Conservation (phyloP, 2,888 invertebrate genomes). For the Euplagia quadripunctaria region DNA sequence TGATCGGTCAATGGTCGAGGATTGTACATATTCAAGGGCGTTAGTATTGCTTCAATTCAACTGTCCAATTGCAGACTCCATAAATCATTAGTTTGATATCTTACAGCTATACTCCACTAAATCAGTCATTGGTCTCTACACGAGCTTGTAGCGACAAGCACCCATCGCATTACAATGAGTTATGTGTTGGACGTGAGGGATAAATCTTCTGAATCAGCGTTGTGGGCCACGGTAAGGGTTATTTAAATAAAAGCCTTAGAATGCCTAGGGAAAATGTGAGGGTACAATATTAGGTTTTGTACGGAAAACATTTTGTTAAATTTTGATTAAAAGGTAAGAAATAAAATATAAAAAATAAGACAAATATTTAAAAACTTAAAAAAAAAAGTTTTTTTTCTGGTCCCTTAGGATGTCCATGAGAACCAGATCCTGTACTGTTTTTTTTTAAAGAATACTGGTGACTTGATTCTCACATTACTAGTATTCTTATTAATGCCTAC, state of each 20-base stretch:
- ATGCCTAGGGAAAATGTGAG: neutral
- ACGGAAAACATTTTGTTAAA: too few relatives aligned
- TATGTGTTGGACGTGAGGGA: slow-evolving; percentile 33
- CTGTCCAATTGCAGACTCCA: neutral
- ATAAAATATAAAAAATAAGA: too few relatives aligned
- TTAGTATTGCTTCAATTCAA: neutral
- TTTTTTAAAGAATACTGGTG: too few relatives aligned
- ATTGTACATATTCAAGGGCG: neutral
- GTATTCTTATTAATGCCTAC: too few relatives aligned
- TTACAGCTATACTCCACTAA: slow-evolving; percentile 21
- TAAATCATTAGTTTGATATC: neutral
- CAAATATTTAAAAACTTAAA: too few relatives aligned
- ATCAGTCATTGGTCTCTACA: slow-evolving; percentile 27
- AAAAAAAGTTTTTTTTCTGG: too few relatives aligned
- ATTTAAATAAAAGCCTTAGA: neutral
- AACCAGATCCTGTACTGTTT: too few relatives aligned
- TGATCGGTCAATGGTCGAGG: too few relatives aligned
- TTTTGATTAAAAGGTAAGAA: too few relatives aligned
- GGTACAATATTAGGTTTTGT: neutral
- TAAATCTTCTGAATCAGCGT: neutral
- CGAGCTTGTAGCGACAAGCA: slow-evolving; percentile 30
- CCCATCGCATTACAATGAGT: slow-evolving; percentile 31
- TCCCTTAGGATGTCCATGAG: too few relatives aligned
- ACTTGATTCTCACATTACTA: too few relatives aligned
- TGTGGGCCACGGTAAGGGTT: neutral